Percentiles rank a stretch among this genome's conserved stretches.
Evolutionary conservation across 2,888 invertebrate species (phyloP).

Genomic region (Yponomeuta malinellus): DNA sequence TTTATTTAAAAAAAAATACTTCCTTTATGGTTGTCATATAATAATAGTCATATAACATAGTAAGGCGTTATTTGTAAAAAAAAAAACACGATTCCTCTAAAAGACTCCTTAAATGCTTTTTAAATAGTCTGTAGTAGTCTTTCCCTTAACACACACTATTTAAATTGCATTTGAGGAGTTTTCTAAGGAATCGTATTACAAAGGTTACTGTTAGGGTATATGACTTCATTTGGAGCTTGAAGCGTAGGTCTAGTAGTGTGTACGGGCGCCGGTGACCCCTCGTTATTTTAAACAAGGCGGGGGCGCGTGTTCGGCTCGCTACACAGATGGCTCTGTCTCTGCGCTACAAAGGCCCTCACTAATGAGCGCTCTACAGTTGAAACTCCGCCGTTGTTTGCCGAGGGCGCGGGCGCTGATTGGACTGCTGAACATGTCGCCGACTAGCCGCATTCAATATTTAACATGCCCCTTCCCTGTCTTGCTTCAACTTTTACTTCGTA

Average conservation of each 20-base stretch:
- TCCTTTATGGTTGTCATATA: no score
- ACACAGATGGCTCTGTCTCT: slow-evolving; percentile 50
- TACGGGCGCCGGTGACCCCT: slow-evolving; percentile 30
- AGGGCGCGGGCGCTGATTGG: slow-evolving; percentile 26
- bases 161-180: no score
- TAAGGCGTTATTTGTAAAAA: no score
- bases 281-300: slow-evolving; percentile 70
- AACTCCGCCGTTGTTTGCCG: slow-evolving; percentile 50
- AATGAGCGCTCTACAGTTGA: slow-evolving; percentile 51
- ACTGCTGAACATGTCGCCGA: neutral
- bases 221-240: neutral
- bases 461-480: neutral
- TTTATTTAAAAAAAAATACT: no score
- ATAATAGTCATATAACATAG: no score
- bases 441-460: neutral
- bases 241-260: neutral
- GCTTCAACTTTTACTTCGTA: neutral
- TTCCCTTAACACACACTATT: no score
- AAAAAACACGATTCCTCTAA: no score
- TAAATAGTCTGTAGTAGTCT: no score
- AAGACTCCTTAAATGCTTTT: no score
- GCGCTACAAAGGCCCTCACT: slow-evolving; percentile 47
- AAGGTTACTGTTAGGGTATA: neutral
- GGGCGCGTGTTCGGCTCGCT: slow-evolving; percentile 26
- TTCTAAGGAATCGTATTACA: neutral